Percentiles rank a stretch among this genome's conserved stretches.
Conservation (phyloP, 2,113 vertebrate genomes). For the Numida meleagris region DNA sequence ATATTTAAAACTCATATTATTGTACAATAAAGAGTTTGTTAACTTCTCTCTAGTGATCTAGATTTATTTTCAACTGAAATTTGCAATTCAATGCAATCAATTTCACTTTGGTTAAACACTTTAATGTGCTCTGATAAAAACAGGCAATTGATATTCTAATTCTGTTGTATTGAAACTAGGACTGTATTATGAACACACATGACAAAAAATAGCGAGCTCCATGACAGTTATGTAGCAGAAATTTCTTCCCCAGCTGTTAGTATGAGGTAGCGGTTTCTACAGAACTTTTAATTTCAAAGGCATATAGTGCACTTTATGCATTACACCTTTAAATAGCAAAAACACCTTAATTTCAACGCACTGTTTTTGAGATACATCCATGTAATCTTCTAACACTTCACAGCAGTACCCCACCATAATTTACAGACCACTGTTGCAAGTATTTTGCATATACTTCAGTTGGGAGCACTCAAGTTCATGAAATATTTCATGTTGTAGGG, state of each 20-base stretch:
- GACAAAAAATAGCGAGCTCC: background rate
- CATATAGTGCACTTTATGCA: background rate
- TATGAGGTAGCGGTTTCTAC: background rate
- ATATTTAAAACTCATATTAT: background rate
- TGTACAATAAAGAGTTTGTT: background rate
- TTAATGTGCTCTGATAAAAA: constrained; percentile 56
- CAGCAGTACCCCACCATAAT: background rate
- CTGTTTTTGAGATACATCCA: background rate
- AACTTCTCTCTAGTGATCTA: constrained; percentile 1
- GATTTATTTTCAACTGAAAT: constrained; percentile 57
- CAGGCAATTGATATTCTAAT: constrained; percentile 64
- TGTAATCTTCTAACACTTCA: background rate
- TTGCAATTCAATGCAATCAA: constrained; percentile 71
- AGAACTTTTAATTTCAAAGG: background rate
- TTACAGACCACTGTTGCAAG: background rate
- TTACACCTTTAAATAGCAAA: background rate
- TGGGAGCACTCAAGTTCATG: background rate
- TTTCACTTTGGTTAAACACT: constrained; percentile 62
- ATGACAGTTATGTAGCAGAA: background rate
- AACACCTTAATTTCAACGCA: background rate
- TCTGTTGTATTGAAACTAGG: constrained; percentile 46
- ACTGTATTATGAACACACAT: constrained; percentile 35
- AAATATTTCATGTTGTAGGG: background rate
- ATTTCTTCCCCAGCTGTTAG: background rate
- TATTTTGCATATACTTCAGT: background rate